Conservation (phyloP, 2,113 vertebrate genomes). For the Cariama cristata region DNA sequence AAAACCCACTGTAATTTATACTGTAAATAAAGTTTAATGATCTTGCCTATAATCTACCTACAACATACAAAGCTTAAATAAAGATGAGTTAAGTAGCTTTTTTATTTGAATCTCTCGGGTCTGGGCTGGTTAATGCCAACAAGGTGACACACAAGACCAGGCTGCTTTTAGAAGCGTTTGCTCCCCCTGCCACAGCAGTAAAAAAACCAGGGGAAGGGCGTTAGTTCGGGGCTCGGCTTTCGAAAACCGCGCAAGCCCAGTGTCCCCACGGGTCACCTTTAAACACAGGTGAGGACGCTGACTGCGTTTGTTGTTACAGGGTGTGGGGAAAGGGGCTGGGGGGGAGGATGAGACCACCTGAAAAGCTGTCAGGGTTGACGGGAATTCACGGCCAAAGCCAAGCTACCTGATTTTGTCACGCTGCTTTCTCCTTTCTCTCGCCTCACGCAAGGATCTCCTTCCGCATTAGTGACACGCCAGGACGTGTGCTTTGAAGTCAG, state of each 20-base stretch:
- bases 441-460: not conserved
- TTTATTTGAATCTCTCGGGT: conserved; percentile 53
- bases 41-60: conserved; percentile 67
- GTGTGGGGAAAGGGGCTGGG: not conserved
- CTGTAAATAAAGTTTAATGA: conserved; percentile 72
- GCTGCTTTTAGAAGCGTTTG: not conserved
- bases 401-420: too few species aligned
- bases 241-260: not conserved
- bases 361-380: not conserved
- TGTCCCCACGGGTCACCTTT: not conserved
- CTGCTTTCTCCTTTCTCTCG: not conserved
- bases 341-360: accelerated
- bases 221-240: accelerated
- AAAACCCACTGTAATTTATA: conserved; percentile 64
- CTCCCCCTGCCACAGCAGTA: not conserved
- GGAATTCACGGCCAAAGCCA: not conserved
- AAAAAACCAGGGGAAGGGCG: not conserved
- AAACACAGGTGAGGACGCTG: not conserved
- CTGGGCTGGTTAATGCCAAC: conserved; percentile 11
- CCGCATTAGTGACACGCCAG: not conserved
- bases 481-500: not conserved
- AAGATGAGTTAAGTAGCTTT: conserved; percentile 65
- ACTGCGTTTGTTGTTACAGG: not conserved
- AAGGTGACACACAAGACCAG: not conserved
- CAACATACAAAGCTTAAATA: conserved; percentile 69